Percentiles rank a stretch among this genome's conserved stretches.
phyloP scores from a whole-genome alignment of 2,113 vertebrate genomes.

The Semnornis frantzii region DNA sequence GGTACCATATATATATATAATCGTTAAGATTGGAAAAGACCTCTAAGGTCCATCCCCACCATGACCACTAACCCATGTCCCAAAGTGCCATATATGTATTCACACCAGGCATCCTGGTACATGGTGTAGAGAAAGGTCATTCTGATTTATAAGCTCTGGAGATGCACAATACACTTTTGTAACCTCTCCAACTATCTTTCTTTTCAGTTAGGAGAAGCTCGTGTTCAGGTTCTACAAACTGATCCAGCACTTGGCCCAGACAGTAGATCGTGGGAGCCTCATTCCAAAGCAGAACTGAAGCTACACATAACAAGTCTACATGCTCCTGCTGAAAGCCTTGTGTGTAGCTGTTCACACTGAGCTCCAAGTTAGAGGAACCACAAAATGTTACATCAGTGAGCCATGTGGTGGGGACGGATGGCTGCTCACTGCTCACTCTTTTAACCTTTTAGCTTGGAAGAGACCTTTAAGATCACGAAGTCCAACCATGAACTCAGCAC shows the following conservation, averaged over 20 bases:
- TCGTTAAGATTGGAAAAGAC: too few relatives aligned
- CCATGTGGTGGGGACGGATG: background rate
- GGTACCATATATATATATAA: too few relatives aligned
- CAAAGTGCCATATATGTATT: too few relatives aligned
- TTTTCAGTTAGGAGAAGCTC: background rate
- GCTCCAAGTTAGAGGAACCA: background rate
- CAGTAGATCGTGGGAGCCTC: background rate
- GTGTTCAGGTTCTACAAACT: background rate
- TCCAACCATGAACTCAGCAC: background rate
- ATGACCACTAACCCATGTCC: too few relatives aligned
- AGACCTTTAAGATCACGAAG: background rate
- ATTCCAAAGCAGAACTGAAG: background rate
- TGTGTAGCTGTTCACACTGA: background rate
- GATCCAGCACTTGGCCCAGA: background rate
- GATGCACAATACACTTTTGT: background rate
- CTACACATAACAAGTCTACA: background rate
- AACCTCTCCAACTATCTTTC: background rate
- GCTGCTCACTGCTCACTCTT: background rate
- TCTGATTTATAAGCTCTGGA: background rate
- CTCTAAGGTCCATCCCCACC: too few relatives aligned
- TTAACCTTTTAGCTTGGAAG: background rate
- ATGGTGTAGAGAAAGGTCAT: background rate
- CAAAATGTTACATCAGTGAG: background rate
- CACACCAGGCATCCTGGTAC: background rate
- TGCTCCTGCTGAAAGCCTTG: background rate